Conservation (phyloP, 2,797 vertebrate species). For the Macropodus opercularis region DNA sequence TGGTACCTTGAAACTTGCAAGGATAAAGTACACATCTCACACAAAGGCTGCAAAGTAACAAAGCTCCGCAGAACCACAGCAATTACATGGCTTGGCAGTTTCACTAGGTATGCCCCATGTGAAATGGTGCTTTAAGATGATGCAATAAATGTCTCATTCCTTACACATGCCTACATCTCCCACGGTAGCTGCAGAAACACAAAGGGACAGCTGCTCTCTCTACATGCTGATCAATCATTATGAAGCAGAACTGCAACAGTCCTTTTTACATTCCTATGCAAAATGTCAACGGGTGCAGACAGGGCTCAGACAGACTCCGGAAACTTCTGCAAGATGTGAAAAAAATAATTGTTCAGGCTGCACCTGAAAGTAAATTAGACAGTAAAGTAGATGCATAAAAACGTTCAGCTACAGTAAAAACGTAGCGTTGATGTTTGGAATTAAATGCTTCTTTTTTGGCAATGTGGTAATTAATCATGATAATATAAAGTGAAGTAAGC, state of each 20-base stretch:
- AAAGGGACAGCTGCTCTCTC: constrained; percentile 68
- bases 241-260: constrained; percentile 54
- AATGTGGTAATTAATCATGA: neutral
- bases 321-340: constrained; percentile 21
- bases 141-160: constrained; percentile 68
- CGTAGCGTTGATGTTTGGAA: neutral
- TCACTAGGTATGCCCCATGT: constrained; percentile 54
- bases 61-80: constrained; percentile 40
- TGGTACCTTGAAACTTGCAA: constrained; percentile 28
- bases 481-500: neutral
- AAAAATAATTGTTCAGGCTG: constrained; percentile 7
- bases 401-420: neutral
- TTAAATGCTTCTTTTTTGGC: neutral
- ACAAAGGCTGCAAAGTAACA: constrained; percentile 38
- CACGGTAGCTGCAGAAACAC: constrained; percentile 60
- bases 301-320: constrained; percentile 9
- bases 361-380: constrained; percentile 21
- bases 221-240: constrained; percentile 67
- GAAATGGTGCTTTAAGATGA: constrained; percentile 66
- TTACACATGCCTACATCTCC: constrained; percentile 57
- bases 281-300: constrained; percentile 45
- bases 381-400: neutral
- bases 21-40: constrained; percentile 29
- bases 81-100: constrained; percentile 53
- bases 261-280: constrained; percentile 35